A percentile compares a stretch with the other conserved stretches of the same genome.
These are phyloP conservation scores for Lasioglossum oenotherae DNA, from an alignment of 2,888 invertebrate species.

Conservation along the genomic window DNA sequence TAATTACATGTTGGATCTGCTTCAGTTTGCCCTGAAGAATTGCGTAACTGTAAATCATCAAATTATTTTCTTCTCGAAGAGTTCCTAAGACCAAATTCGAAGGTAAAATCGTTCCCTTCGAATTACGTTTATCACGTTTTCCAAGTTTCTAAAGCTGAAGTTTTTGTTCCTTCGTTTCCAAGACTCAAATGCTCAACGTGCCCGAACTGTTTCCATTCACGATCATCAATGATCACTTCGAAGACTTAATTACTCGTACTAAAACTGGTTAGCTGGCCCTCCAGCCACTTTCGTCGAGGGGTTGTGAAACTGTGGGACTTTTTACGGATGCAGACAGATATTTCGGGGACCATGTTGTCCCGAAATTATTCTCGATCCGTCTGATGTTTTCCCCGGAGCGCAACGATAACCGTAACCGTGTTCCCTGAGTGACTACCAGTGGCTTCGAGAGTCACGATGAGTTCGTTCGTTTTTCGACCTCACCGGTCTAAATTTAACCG, in stretches of 20 bases:
- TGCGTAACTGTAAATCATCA: background rate
- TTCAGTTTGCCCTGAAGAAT: background rate
- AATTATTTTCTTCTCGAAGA: background rate
- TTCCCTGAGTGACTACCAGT: slow-evolving; percentile 50
- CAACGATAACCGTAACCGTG: slow-evolving; percentile 53
- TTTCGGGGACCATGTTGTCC: slow-evolving; percentile 17
- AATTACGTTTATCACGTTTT: background rate
- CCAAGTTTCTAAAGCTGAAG: background rate
- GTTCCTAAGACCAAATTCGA: background rate
- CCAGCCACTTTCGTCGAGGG: background rate
- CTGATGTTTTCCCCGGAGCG: slow-evolving; percentile 33
- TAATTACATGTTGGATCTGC: background rate
- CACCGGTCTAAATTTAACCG: slow-evolving; percentile 77
- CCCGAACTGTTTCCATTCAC: background rate
- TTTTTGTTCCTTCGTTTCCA: background rate
- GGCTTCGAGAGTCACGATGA: slow-evolving; percentile 61
- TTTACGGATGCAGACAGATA: background rate
- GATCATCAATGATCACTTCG: background rate
- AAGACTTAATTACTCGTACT: background rate
- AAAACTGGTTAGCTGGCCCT: background rate
- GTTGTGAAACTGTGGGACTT: background rate
- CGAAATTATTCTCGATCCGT: slow-evolving; percentile 37
- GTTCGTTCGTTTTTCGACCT: slow-evolving; percentile 76
- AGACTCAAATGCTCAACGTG: background rate
- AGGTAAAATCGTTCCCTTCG: background rate